phyloP scores from a whole-genome alignment of 2,888 invertebrate genomes.

The Mycogona germanica region DNA sequence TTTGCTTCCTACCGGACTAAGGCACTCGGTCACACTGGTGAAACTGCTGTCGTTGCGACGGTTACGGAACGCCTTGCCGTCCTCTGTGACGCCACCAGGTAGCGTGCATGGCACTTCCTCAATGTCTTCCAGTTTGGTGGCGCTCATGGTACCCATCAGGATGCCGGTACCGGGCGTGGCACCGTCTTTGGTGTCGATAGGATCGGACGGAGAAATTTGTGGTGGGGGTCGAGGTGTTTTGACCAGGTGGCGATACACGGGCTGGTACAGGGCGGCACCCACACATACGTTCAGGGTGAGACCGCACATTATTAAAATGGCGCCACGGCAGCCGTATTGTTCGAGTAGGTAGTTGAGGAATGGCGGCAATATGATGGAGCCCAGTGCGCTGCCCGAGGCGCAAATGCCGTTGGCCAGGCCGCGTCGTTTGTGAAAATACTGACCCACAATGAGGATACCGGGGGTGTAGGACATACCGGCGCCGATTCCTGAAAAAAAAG shows the following conservation, averaged over 20 bases:
- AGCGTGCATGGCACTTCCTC: background rate
- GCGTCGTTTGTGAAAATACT: constrained; percentile 63
- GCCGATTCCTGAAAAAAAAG: constrained; percentile 65
- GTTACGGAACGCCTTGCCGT: background rate
- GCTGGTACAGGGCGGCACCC: constrained; percentile 21
- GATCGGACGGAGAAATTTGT: too few species aligned
- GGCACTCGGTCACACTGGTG: constrained; percentile 7
- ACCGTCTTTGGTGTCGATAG: constrained; percentile 24
- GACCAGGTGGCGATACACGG: constrained; percentile 18
- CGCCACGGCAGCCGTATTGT: constrained; percentile 55
- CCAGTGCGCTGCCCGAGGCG: constrained; percentile 76
- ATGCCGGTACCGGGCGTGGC: constrained; percentile 13
- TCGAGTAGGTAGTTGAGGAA: constrained; percentile 55
- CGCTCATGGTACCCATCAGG: constrained; percentile 4
- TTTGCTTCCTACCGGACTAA: background rate
- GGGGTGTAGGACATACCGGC: constrained; percentile 78
- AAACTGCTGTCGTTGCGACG: constrained; percentile 10
- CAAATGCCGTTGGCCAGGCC: constrained; percentile 79
- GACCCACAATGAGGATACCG: constrained; percentile 78
- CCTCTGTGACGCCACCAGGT: background rate
- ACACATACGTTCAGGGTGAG: constrained; percentile 21
- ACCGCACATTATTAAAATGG: constrained; percentile 20
- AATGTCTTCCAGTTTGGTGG: background rate
- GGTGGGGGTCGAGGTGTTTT: constrained; percentile 38
- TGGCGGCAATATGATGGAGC: constrained; percentile 72